Percentiles rank a stretch among this genome's conserved stretches.
These are phyloP conservation scores for Entomyzon cyanotis DNA, from an alignment of 2,113 vertebrate species.

Conservation along the genomic window DNA sequence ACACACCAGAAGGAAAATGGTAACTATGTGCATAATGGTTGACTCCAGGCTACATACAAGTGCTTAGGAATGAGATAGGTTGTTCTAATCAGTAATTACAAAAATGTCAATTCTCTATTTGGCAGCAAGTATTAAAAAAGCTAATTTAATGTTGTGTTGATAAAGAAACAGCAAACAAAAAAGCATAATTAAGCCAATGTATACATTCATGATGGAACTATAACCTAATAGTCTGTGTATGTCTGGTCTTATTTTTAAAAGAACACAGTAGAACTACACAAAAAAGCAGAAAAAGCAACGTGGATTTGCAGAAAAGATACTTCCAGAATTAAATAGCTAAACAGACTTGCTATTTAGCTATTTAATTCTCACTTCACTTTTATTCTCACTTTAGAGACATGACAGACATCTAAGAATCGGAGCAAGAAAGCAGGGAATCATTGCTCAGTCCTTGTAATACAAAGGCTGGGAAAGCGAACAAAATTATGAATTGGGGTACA, in stretches of 20 bases:
- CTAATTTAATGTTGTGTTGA: not conserved
- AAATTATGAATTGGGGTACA: not conserved
- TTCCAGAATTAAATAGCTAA: not conserved
- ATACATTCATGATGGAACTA: not conserved
- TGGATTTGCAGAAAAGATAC: not conserved
- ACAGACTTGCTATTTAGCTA: not conserved
- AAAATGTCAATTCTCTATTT: not conserved
- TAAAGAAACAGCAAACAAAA: not conserved
- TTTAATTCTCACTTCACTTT: too few relatives aligned
- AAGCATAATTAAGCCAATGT: not conserved
- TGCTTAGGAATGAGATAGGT: not conserved
- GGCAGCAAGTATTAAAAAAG: not conserved
- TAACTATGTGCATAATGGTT: constrained; percentile 2
- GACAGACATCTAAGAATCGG: not conserved
- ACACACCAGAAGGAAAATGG: not conserved
- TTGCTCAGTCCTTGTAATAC: not conserved
- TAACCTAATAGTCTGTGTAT: not conserved
- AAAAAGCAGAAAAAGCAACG: not conserved
- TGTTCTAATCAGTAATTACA: not conserved
- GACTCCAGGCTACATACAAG: not conserved
- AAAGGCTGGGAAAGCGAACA: not conserved
- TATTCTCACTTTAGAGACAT: not conserved
- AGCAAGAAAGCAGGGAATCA: not conserved
- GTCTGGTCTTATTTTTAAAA: not conserved
- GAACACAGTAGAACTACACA: not conserved